phyloP scores from a whole-genome alignment of 2,797 vertebrate species.

The Kryptolebias ocellatus region DNA sequence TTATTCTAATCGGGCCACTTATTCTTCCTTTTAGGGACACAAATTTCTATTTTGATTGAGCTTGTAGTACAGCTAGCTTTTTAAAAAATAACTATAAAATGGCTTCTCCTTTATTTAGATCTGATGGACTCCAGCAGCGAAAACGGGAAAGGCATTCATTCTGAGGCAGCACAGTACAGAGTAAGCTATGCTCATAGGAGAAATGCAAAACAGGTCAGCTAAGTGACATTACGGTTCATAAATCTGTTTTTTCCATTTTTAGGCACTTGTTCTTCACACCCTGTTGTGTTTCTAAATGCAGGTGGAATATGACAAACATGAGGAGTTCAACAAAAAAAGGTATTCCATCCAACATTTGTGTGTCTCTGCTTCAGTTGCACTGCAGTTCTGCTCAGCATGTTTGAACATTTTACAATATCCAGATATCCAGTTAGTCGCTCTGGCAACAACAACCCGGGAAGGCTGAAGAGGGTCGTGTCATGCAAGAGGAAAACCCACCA shows the following conservation, averaged over 20 bases:
- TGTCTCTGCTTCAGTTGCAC: background rate
- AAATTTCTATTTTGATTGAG: background rate
- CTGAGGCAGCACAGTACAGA: slow-evolving; percentile 56
- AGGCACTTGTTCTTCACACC: background rate
- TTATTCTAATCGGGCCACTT: too few species aligned
- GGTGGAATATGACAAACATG: slow-evolving; percentile 61
- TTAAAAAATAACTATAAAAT: background rate
- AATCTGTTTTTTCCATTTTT: background rate
- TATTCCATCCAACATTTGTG: slow-evolving; percentile 31
- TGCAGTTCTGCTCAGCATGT: background rate
- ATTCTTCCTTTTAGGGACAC: background rate
- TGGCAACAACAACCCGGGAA: slow-evolving; percentile 77
- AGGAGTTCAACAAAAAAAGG: slow-evolving; percentile 71
- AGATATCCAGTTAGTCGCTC: slow-evolving; percentile 85
- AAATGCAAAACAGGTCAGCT: slow-evolving; percentile 47
- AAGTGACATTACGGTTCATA: background rate
- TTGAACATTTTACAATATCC: slow-evolving; percentile 28
- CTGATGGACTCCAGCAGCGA: slow-evolving; percentile 68
- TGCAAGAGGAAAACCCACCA: slow-evolving; percentile 88
- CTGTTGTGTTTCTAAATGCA: slow-evolving; percentile 39
- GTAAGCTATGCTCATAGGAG: slow-evolving; percentile 53
- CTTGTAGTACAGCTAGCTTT: background rate
- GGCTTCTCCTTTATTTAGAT: slow-evolving; percentile 38
- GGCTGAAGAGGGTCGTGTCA: slow-evolving; percentile 85
- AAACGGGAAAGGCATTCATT: slow-evolving; percentile 39